Base-by-base conservation (phyloP, 2,113 vertebrate genomes). In the Tachysurus fulvidraco region DNA sequence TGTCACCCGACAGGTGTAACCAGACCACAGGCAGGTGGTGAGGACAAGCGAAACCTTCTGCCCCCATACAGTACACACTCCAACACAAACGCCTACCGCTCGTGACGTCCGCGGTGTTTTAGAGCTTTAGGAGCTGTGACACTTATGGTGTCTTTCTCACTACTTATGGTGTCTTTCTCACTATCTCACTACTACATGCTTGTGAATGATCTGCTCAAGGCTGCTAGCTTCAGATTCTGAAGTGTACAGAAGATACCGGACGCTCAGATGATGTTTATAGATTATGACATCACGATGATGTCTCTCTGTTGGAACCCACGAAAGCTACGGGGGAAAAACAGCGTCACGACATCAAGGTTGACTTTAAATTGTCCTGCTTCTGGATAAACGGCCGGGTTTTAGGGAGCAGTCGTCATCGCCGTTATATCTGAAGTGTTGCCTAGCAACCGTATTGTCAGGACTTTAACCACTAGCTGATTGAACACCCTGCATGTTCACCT, bases 1-100 rank as follows among this genome's bases (percentile, higher is more conserved):
- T 87, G n/a, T n/a, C n/a, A 87, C 86, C 83, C 83, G 83, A 71
- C 89, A 88, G 81, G 88, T 87, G 88, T 4, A 71, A 19, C 57
- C 50, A 65, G 67, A 59, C 77, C 62, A 59, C 17, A 2, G 77
- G 77, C 83, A 83, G 60, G 84, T 85, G 60, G 7, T 41, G 16
- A 16, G 50, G 80, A 65, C 50, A 52, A 14, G 44, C 1, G 1
- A 30, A 81, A 59, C 19, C 50, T 81, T 50, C 44, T 41, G 50
- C 41, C 19, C 36, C 28, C 17, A 60, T 52, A 77, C 62, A 67
- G 52, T 52, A 77, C 62, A 67, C 60, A 82, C 13, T 8, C 28
- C 4, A 13, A 25, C 23, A 73, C 19, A 71, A 5, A 80, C 62
- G 23, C 4, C 54, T n/a, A 52, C 62, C 36, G 36, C 36, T 36